Percentiles rank a stretch among this genome's conserved stretches.
Conservation (phyloP, 2,888 invertebrate genomes). For the Macaria notata region DNA sequence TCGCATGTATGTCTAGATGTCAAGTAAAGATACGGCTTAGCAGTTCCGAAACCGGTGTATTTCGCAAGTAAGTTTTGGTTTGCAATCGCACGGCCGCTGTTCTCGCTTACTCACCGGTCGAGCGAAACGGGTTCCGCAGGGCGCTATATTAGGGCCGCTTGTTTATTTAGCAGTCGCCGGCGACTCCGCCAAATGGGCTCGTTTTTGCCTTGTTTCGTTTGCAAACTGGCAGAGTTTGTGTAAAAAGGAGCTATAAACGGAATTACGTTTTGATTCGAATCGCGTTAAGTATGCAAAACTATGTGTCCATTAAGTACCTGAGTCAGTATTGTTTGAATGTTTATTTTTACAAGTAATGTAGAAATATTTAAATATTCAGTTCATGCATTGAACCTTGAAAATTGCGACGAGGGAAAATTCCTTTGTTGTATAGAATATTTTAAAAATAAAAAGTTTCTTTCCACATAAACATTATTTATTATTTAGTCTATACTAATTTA, state of each 20-base stretch:
- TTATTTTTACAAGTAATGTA: constrained; percentile 13
- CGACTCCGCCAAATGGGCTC: constrained; percentile 17
- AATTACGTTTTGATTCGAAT: too few species aligned
- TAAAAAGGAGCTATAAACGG: too few species aligned
- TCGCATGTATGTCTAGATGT: constrained; percentile 19
- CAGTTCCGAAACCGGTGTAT: constrained; percentile 24
- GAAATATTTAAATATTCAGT: constrained; percentile 29
- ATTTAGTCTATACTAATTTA: too few species aligned
- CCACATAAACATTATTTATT: too few species aligned
- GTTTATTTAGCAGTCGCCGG: constrained; percentile 25
- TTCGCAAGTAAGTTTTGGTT: constrained; percentile 28
- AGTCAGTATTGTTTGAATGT: constrained; percentile 1
- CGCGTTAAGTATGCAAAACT: too few species aligned
- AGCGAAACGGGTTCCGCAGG: constrained; percentile 30
- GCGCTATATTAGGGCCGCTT: constrained; percentile 31
- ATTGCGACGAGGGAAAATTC: constrained; percentile 23
- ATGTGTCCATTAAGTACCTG: background rate
- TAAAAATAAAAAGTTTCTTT: background rate
- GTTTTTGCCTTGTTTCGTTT: constrained; percentile 10
- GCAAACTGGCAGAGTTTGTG: too few species aligned
- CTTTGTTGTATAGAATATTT: constrained; percentile 18
- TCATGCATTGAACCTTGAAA: constrained; percentile 27
- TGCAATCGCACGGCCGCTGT: constrained; percentile 22
- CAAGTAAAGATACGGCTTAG: constrained; percentile 14
- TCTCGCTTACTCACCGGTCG: constrained; percentile 19